phyloP scores from a whole-genome alignment of 2,797 vertebrate species.

The Brachyrhaphis roseni region DNA sequence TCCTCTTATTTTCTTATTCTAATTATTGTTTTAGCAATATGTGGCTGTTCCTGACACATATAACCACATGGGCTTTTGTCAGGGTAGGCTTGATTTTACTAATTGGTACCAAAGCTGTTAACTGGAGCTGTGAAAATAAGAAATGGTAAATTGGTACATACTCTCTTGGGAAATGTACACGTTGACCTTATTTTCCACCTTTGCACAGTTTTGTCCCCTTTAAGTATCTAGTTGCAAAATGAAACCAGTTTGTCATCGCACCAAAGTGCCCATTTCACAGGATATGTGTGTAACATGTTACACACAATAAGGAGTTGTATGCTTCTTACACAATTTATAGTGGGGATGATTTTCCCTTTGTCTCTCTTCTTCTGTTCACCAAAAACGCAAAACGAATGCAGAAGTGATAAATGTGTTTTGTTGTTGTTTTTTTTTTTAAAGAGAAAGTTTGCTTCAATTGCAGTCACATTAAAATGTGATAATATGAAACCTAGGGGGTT shows the following conservation, averaged over 20 bases:
- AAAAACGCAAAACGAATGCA: background rate
- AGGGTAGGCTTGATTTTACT: conserved; percentile 75
- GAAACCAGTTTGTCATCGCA: conserved; percentile 46
- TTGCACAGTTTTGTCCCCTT: conserved; percentile 52
- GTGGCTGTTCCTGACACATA: conserved; percentile 62
- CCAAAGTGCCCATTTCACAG: conserved; percentile 42
- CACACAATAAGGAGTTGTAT: background rate
- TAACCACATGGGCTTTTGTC: conserved; percentile 69
- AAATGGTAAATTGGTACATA: conserved; percentile 57
- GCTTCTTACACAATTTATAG: background rate
- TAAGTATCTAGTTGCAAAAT: conserved; percentile 34
- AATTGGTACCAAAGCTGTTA: conserved; percentile 81
- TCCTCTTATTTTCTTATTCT: conserved; percentile 51
- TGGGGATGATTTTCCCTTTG: background rate
- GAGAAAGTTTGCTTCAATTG: background rate
- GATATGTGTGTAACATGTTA: conserved; percentile 3
- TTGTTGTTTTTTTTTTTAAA: background rate
- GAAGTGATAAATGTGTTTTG: background rate
- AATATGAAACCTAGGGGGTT: conserved; percentile 1
- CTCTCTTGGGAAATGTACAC: conserved; percentile 70
- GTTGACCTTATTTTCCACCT: conserved; percentile 74
- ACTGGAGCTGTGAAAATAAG: conserved; percentile 77
- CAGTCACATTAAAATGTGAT: conserved; percentile 1
- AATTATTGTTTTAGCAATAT: conserved; percentile 43
- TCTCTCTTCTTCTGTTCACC: background rate